Percentiles rank a stretch among this genome's conserved stretches.
Conservation (phyloP, 2,888 invertebrate species). For the Oscheius sp. region DNA sequence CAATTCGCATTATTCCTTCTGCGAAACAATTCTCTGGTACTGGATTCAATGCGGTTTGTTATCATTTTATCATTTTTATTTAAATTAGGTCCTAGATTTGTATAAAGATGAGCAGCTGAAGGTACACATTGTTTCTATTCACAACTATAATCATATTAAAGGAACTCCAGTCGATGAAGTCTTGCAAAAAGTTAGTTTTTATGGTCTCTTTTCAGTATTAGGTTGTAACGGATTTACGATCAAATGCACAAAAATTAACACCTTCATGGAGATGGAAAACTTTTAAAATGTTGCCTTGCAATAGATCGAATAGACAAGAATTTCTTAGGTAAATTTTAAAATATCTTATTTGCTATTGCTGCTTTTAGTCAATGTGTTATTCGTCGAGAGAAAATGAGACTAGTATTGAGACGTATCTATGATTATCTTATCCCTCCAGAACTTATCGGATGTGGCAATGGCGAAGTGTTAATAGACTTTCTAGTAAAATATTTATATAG, state of each 20-base stretch:
- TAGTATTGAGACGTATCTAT: background rate
- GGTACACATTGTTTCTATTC: background rate
- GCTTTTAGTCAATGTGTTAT: conserved; percentile 18
- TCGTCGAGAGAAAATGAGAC: background rate
- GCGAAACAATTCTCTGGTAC: background rate
- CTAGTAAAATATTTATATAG: background rate
- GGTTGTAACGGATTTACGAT: background rate
- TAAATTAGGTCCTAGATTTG: background rate
- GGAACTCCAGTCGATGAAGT: conserved; percentile 16
- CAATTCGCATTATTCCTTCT: background rate
- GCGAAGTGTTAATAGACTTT: background rate
- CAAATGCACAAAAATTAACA: conserved; percentile 1
- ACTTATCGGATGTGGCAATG: conserved; percentile 8
- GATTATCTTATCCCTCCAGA: background rate
- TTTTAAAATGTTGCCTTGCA: conserved; percentile 5
- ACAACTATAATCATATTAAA: background rate
- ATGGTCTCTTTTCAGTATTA: background rate
- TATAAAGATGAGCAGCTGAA: background rate
- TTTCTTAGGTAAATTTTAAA: conserved; percentile 17
- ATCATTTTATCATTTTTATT: background rate
- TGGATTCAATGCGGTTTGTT: background rate
- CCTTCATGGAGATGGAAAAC: conserved; percentile 24
- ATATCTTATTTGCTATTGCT: background rate
- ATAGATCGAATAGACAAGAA: background rate
- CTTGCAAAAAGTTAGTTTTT: background rate